Conservation (phyloP, 1,140 invertebrate genomes). For the Coptotermes formosanus region DNA sequence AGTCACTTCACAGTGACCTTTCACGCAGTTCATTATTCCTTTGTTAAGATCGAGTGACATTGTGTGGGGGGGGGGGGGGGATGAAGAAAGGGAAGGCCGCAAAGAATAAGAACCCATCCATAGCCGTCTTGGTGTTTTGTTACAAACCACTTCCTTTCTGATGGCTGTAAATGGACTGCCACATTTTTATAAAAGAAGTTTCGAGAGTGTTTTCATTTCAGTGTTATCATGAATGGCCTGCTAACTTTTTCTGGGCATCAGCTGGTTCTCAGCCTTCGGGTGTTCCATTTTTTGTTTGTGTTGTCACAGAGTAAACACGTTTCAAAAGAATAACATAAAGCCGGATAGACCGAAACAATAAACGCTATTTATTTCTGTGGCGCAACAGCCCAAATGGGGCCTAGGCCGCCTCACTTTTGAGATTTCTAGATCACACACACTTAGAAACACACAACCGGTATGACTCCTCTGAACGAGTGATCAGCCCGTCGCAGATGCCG, state of each 20-base stretch:
- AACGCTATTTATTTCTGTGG: not conserved
- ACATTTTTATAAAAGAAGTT: not conserved
- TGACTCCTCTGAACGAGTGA: too few relatives aligned
- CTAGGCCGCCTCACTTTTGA: too few relatives aligned
- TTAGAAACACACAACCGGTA: too few relatives aligned
- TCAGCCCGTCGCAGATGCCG: too few relatives aligned
- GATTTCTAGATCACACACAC: too few relatives aligned
- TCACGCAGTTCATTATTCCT: conserved; percentile 8
- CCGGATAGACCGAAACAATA: not conserved
- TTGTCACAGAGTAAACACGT: not conserved
- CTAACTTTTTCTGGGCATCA: not conserved
- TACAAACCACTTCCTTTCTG: not conserved
- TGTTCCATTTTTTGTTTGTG: not conserved
- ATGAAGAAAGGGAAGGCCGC: not conserved
- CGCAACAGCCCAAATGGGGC: too few relatives aligned
- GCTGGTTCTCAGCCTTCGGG: not conserved
- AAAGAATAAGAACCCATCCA: not conserved
- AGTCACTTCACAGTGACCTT: not conserved
- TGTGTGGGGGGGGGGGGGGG: not conserved
- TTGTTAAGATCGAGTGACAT: not conserved
- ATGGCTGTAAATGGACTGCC: not conserved
- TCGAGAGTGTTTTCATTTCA: not conserved
- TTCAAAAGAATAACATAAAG: not conserved
- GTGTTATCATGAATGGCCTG: not conserved
- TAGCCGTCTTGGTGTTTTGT: not conserved